A percentile compares a stretch with the other conserved stretches of the same genome.
phyloP scores from a whole-genome alignment of 2,797 vertebrate genomes.

The Chelmon rostratus region DNA sequence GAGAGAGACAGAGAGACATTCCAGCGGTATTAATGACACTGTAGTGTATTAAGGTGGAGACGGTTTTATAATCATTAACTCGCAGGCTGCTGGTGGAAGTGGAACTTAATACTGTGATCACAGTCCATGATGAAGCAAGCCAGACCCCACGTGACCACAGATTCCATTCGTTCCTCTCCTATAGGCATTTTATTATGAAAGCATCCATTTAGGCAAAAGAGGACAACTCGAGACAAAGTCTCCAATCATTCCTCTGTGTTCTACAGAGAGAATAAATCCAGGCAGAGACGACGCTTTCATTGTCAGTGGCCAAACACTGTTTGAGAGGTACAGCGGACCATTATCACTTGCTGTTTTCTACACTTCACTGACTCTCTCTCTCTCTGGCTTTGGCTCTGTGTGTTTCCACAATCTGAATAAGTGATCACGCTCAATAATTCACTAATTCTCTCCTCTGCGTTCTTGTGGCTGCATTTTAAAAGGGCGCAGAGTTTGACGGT shows the following conservation, averaged over 20 bases:
- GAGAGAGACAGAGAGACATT: slow-evolving; percentile 2
- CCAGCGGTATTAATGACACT: slow-evolving; percentile 41
- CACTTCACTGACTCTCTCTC: slow-evolving; percentile 59
- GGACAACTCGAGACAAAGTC: slow-evolving; percentile 6
- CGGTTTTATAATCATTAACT: slow-evolving; percentile 77
- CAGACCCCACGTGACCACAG: neutral
- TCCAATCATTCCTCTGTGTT: neutral
- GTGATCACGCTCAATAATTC: slow-evolving; percentile 78
- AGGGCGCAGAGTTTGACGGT: slow-evolving; percentile 47
- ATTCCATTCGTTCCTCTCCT: neutral
- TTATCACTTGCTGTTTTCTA: slow-evolving; percentile 64
- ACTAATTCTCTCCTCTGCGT: slow-evolving; percentile 54
- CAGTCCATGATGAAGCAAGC: slow-evolving; percentile 64
- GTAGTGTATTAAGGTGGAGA: slow-evolving; percentile 49
- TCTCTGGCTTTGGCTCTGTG: slow-evolving; percentile 32
- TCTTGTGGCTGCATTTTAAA: slow-evolving; percentile 46
- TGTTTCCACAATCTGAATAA: slow-evolving; percentile 74
- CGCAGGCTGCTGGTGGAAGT: slow-evolving; percentile 47
- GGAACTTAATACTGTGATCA: slow-evolving; percentile 67
- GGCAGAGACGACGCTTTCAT: slow-evolving; percentile 42
- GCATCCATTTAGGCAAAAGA: neutral
- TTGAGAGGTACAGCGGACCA: slow-evolving; percentile 51
- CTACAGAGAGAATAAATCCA: slow-evolving; percentile 11
- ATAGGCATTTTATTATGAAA: neutral
- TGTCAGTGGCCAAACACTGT: slow-evolving; percentile 46